Evolutionary conservation across 2,888 invertebrate species (phyloP), one percentile per base, ranked within the genome.

Genomic region (Clivina fossor): DNA sequence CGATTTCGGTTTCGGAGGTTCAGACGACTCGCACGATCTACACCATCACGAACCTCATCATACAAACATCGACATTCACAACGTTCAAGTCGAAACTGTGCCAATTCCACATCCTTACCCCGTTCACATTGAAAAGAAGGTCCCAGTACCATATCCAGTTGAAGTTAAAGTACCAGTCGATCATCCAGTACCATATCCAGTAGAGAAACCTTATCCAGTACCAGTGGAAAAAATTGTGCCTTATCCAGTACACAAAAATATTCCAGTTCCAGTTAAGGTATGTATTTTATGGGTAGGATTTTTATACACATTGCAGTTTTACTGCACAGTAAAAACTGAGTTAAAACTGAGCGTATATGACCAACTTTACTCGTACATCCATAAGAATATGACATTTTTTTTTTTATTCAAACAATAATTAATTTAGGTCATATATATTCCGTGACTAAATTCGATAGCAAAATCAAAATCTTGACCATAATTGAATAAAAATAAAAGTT

Each of bases 121-220:
- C 7, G 44, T 44, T 8, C 53, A 53, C 19, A 33, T 53, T 24
- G 44, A 37, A 16, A 53, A 53, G 28, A 46, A 53, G 37, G 35
- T 53, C 4, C 53, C 43, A 44, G 44, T 44, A n/a, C 53, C 53
- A 13, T 53, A 53, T 20, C 53, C 53, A 33, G 53, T 53, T 49
- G 69, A 68, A 44, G 64, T 71, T 43, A 55, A 64, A 49, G 67
- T 71, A 28, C 72, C 71, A 26, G 64, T 71, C 22, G 16, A 57
- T 7, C 33, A 44, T 18, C 53, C 53, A 44, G 44, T 53, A 2
- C 53, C 44, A 24, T 43, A 44, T 19, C 68, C 74, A 0, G 76
- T 77, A 0, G 37, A 37, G 13, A 53, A 53, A 28, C 76, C 76
- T 0, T 76, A 76, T 40, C 71, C 71, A 3, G 69, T 70, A 0